phyloP scores from a whole-genome alignment of 2,797 vertebrate genomes.

The Champsocephalus esox region DNA sequence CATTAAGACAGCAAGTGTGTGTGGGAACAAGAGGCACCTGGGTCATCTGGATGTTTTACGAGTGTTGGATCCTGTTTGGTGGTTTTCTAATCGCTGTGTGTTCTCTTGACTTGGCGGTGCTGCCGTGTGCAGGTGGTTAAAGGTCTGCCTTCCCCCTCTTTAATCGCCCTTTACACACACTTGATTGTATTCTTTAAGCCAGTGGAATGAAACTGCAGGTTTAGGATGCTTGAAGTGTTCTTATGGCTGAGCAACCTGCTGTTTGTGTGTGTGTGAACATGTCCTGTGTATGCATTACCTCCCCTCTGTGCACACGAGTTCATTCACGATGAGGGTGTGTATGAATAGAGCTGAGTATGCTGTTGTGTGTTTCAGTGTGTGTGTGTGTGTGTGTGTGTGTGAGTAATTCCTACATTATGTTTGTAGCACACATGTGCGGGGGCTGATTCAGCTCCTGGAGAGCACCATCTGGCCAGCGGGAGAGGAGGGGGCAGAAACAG shows the following conservation, averaged over 20 bases:
- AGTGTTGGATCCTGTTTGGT: background rate
- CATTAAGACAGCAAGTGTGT: background rate
- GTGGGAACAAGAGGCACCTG: slow-evolving; percentile 6
- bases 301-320: background rate
- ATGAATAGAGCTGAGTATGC: background rate
- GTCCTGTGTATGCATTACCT: background rate
- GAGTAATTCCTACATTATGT: background rate
- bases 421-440: slow-evolving; percentile 42
- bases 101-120: slow-evolving; percentile 15
- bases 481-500: slow-evolving; percentile 54
- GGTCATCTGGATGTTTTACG: background rate
- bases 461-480: slow-evolving; percentile 82
- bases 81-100: slow-evolving; percentile 27
- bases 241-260: slow-evolving; percentile 3
- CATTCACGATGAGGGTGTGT: background rate
- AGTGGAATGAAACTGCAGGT: slow-evolving; percentile 11
- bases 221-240: slow-evolving; percentile 27
- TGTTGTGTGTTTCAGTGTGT: background rate
- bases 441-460: slow-evolving; percentile 76
- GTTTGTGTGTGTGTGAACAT: slow-evolving; percentile 6
- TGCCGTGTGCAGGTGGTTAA: slow-evolving; percentile 5
- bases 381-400: too few species aligned
- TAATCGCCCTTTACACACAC: slow-evolving; percentile 12
- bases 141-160: background rate
- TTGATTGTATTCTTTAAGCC: slow-evolving; percentile 9